phyloP scores from a whole-genome alignment of 2,888 invertebrate genomes.

The Periphyllus acericola region DNA sequence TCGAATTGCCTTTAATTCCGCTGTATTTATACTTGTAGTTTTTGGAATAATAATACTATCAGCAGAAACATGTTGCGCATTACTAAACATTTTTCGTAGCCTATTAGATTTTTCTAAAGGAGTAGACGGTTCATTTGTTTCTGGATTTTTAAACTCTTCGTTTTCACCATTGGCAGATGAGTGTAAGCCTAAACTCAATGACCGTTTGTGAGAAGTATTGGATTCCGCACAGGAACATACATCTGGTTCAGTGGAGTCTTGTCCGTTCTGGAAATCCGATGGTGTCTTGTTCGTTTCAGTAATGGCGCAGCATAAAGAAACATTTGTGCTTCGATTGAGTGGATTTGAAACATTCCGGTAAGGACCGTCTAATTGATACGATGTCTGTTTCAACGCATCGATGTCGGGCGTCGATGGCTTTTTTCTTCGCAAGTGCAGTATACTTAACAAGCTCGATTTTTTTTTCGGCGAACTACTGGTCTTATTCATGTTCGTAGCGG shows the following conservation, averaged over 20 bases:
- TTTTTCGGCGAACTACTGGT: conserved; percentile 44
- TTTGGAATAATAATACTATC: conserved; percentile 60
- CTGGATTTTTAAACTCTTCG: conserved; percentile 50
- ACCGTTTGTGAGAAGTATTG: conserved; percentile 63
- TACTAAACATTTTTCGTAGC: conserved; percentile 32
- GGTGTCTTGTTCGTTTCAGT: conserved; percentile 68
- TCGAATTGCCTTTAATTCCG: conserved; percentile 27
- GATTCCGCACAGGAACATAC: conserved; percentile 39
- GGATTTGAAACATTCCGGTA: conserved; percentile 54
- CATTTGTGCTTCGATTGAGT: conserved; percentile 64
- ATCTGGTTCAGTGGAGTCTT: conserved; percentile 59
- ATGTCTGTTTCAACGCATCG: conserved; percentile 7
- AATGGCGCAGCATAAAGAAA: conserved; percentile 68
- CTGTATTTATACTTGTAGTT: conserved; percentile 38
- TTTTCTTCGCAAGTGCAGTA: conserved; percentile 46
- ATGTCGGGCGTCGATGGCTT: not conserved
- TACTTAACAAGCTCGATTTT: conserved; percentile 49
- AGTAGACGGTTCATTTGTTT: conserved; percentile 52
- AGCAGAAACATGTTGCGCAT: conserved; percentile 55
- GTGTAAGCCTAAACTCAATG: conserved; percentile 64
- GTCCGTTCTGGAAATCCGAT: conserved; percentile 67
- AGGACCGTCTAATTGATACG: conserved; percentile 25
- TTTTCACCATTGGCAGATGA: conserved; percentile 62
- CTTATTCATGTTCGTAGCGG: conserved; percentile 26
- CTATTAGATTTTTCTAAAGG: conserved; percentile 43